Base-by-base conservation (phyloP, 2,797 vertebrate genomes). In the Cyclopterus lumpus region DNA sequence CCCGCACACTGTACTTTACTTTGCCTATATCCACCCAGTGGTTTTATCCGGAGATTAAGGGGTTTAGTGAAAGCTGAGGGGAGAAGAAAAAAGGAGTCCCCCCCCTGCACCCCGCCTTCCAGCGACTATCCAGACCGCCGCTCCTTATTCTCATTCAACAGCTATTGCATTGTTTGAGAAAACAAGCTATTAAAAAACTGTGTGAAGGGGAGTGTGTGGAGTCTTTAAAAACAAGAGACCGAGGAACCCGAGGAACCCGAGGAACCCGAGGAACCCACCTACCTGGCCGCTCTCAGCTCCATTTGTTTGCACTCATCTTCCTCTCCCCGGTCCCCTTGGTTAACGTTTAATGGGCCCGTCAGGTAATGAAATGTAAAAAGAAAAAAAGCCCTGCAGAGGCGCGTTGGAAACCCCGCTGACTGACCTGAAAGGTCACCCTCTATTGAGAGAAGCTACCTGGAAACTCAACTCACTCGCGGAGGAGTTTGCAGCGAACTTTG, bases 291-390 rank as follows among this genome's bases (percentile, higher is more conserved):
- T 87, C 81, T 80, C 78, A 24, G 77, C 85, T 90, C 82, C 48
- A 88, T 86, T 86, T 91, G 89, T 91, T 91, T 90, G 88, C 83
- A 60, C 90, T 90, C 86, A 74, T 88, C 83, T 65, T 20, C 8
- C 88, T 73, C n/a, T n/a, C n/a, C 65, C 69, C 72, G 2, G 77
- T 51, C 77, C 0, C 83, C 88, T 77, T 67, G 87, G 85, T 92
- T 92, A 91, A 93, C 91, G 89, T 93, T 93, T 91, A 84, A 94
- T 93, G 32, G 79, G 77, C n/a, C 77, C 89, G 80, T 92, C 86
- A 90, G 87, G 85, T 79, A 86, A 77, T 73, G 66, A 86, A 87
- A 87, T 77, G 86, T n/a, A n/a, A n/a, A n/a, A n/a, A n/a, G n/a
- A n/a, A n/a, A n/a, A n/a, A n/a, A n/a, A n/a, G n/a, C n/a, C 71